Percentiles rank a stretch among this genome's conserved stretches.
These are phyloP conservation scores for Knipowitschia caucasica DNA, from an alignment of 2,797 vertebrate genomes.

Conservation along the genomic window DNA sequence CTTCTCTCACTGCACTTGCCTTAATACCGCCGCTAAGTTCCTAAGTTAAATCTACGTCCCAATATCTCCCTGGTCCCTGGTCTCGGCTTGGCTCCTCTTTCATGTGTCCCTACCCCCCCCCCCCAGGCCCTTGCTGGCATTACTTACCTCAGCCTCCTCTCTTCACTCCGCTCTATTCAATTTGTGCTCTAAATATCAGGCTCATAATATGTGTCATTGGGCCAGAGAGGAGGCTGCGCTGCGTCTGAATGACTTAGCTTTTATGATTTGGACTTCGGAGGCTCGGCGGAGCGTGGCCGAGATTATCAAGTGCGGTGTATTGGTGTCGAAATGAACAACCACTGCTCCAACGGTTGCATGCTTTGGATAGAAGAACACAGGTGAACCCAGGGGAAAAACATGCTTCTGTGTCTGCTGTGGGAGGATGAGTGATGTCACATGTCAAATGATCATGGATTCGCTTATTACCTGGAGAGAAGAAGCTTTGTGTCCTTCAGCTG, in stretches of 20 bases:
- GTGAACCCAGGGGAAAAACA: too few relatives aligned
- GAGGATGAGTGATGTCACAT: too few relatives aligned
- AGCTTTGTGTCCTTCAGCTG: too few relatives aligned
- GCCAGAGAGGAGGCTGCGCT: slow-evolving; percentile 37
- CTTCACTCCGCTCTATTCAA: slow-evolving; percentile 31
- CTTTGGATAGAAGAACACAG: too few relatives aligned
- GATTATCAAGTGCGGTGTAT: too few relatives aligned
- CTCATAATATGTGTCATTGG: slow-evolving; percentile 60
- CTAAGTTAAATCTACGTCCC: slow-evolving; percentile 28
- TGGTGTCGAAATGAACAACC: too few relatives aligned
- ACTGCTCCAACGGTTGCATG: too few relatives aligned
- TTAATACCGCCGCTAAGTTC: too few relatives aligned
- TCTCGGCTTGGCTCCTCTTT: slow-evolving; percentile 15
- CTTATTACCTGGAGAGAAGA: too few relatives aligned
- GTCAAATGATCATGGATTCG: too few relatives aligned
- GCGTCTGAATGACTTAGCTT: not conserved
- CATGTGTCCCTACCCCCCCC: slow-evolving; percentile 25
- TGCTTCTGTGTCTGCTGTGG: too few relatives aligned
- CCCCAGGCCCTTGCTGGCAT: slow-evolving; percentile 29
- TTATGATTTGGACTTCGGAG: not conserved
- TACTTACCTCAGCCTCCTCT: slow-evolving; percentile 32
- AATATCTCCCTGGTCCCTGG: not conserved
- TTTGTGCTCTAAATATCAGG: slow-evolving; percentile 58
- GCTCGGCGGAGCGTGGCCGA: too few relatives aligned
- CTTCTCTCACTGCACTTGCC: slow-evolving; percentile 5